Evolutionary conservation across 2,888 invertebrate genomes (phyloP).

Genomic region (Lymantria monacha): DNA sequence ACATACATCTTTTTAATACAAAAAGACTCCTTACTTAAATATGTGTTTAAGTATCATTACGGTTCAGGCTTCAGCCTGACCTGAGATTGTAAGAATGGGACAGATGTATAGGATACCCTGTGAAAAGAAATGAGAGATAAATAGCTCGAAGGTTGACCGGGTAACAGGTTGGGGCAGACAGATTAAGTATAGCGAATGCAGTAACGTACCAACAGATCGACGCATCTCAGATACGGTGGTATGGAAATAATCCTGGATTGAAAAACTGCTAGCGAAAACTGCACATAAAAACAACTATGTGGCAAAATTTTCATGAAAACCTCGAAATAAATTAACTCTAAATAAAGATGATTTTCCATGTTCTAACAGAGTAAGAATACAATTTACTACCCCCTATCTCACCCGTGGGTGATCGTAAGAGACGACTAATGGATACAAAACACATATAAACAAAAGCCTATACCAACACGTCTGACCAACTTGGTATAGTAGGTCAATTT

Average conservation of each 20-base stretch:
- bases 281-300: too few relatives aligned
- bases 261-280: too few relatives aligned
- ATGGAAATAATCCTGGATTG: constrained; percentile 35
- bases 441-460: too few relatives aligned
- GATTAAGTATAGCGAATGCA: constrained; percentile 72
- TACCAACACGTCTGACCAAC: too few relatives aligned
- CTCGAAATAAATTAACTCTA: too few relatives aligned
- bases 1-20: constrained; percentile 62
- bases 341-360: too few relatives aligned
- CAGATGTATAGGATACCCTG: constrained; percentile 28
- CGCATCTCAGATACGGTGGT: constrained; percentile 55
- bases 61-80: constrained; percentile 74
- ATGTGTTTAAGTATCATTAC: constrained; percentile 81
- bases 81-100: constrained; percentile 59
- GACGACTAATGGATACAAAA: too few relatives aligned
- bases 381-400: too few relatives aligned
- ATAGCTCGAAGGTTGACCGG: constrained; percentile 68
- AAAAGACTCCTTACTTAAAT: constrained; percentile 78
- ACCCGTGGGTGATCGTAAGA: too few relatives aligned
- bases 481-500: too few relatives aligned
- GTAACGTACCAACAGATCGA: constrained; percentile 63
- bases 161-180: constrained; percentile 78
- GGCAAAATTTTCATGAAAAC: not conserved
- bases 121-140: constrained; percentile 43
- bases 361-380: too few relatives aligned